Conservation (phyloP, 2,113 vertebrate species). For the Phodopus roborovskii region DNA sequence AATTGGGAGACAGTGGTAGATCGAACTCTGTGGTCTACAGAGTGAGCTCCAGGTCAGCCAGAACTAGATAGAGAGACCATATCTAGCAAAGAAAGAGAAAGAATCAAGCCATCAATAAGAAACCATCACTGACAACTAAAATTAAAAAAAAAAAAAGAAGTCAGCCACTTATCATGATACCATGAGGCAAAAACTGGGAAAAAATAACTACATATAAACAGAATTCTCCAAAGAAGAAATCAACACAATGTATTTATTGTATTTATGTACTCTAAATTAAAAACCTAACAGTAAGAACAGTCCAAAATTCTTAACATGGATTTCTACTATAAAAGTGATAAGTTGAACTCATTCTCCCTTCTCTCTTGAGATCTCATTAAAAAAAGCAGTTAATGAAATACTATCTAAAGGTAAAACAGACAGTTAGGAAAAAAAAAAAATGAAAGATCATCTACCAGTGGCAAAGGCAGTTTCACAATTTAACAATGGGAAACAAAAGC, state of each 20-base stretch:
- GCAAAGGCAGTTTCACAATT: conserved; percentile 3
- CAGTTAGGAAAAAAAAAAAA: neutral
- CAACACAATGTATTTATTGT: neutral
- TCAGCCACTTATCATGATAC: neutral
- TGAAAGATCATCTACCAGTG: neutral
- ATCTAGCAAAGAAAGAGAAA: neutral
- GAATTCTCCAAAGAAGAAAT: conserved; percentile 51
- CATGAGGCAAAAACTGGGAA: conserved; percentile 11
- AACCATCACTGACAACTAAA: neutral
- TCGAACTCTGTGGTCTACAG: neutral
- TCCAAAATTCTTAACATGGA: conserved; percentile 16
- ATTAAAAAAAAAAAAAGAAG: conserved; percentile 40
- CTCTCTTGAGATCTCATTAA: conserved; percentile 46
- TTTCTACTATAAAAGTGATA: conserved; percentile 35
- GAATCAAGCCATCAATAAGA: neutral
- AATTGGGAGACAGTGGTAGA: neutral
- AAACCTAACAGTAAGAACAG: conserved; percentile 39
- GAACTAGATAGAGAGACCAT: neutral
- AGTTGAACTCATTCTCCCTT: neutral
- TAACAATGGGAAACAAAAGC: neutral
- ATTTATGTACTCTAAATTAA: neutral
- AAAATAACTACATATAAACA: neutral
- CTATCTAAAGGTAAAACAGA: conserved; percentile 15
- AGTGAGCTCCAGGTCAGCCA: neutral
- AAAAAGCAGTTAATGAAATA: conserved; percentile 30